phyloP scores from a whole-genome alignment of 2,888 invertebrate species.

The Ochropleura plecta region DNA sequence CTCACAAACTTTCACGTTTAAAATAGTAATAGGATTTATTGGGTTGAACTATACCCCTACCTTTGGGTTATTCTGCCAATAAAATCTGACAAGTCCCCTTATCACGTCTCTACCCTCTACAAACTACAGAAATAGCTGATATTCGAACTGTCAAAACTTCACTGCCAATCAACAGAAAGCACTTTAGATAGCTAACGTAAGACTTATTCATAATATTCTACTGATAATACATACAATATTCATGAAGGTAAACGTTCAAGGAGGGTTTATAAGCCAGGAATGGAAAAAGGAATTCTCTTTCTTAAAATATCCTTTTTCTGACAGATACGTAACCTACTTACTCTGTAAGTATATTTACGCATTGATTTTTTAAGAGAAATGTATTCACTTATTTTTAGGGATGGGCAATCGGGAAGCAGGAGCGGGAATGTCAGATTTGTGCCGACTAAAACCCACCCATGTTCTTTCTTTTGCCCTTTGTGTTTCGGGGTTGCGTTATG shows the following conservation, averaged over 20 bases:
- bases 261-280: constrained; percentile 35
- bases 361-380: constrained; percentile 30
- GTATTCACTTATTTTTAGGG: neutral
- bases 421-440: too few relatives aligned
- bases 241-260: constrained; percentile 50
- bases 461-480: too few relatives aligned
- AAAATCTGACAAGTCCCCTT: constrained; percentile 6
- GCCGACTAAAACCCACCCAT: too few relatives aligned
- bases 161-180: constrained; percentile 27
- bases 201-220: constrained; percentile 45
- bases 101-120: constrained; percentile 5
- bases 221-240: constrained; percentile 55
- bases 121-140: constrained; percentile 19
- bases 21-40: neutral
- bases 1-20: neutral
- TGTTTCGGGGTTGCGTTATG: too few relatives aligned
- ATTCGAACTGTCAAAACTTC: constrained; percentile 25
- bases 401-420: too few relatives aligned
- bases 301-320: constrained; percentile 14
- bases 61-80: neutral
- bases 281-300: constrained; percentile 24
- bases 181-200: constrained; percentile 24
- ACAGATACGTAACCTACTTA: constrained; percentile 15
- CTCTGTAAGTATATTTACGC: constrained; percentile 39
- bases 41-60: neutral